Percentiles rank a stretch among this genome's conserved stretches.
Conservation (phyloP, 2,113 vertebrate species). For the Emberiza fucata region DNA sequence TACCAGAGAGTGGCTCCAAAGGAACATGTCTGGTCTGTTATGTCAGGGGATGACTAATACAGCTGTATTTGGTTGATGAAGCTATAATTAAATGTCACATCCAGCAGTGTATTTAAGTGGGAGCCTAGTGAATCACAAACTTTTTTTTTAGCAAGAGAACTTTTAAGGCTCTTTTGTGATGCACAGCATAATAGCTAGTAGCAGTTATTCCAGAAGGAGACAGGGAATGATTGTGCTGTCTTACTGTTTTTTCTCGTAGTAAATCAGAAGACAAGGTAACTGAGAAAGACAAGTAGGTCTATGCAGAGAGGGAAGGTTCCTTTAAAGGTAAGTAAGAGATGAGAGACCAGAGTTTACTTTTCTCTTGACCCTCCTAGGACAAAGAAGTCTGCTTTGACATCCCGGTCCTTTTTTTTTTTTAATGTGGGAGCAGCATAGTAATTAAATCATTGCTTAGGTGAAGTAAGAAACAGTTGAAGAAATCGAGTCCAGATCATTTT, state of each 20-base stretch:
- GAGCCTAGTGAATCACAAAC: neutral
- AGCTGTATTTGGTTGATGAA: neutral
- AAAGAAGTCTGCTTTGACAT: neutral
- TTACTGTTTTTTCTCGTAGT: conserved; percentile 20
- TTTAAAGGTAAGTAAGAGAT: neutral
- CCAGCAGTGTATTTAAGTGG: neutral
- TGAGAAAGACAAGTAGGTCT: conserved; percentile 24
- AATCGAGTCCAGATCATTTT: neutral
- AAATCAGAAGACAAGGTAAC: conserved; percentile 65
- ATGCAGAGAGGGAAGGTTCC: conserved; percentile 8
- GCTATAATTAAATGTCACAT: neutral
- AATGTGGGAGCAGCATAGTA: neutral
- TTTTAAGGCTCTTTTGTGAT: neutral
- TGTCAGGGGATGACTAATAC: neutral
- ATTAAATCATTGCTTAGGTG: neutral
- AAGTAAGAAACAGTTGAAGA: neutral
- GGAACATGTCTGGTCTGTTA: neutral
- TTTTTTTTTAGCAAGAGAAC: neutral
- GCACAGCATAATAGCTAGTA: neutral
- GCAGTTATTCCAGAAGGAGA: neutral
- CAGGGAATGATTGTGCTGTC: neutral
- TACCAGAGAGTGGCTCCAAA: neutral
- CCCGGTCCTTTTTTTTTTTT: neutral
- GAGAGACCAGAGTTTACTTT: neutral
- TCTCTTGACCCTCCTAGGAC: neutral